Base-by-base conservation (phyloP, 2,888 invertebrate species). In the Fragum whitleyi region DNA sequence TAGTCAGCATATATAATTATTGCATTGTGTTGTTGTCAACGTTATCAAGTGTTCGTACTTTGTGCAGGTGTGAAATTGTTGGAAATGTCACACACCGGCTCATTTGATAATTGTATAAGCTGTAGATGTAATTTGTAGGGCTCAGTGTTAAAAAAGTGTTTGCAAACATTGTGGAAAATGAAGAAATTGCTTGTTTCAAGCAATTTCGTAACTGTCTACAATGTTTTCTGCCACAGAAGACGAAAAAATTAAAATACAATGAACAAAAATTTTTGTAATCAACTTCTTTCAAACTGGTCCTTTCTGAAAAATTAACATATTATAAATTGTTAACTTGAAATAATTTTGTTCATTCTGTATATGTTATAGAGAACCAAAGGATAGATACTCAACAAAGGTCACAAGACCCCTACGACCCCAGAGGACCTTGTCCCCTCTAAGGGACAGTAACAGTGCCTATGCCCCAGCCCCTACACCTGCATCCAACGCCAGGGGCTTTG, bases 391-490 rank as follows among this genome's bases (percentile, higher is more conserved):
- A 2, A 87, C 89, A 14, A 91, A 91, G 72, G 79, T 90, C 29
- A 89, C 86, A 55, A 87, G 90, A 0, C 89, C 90, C 19, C 81
- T 87, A 51, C 87, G 86, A 26, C 86, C 87, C 2, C 82, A 85
- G 36, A 69, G 87, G 69, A 76, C 74, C 42, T 53, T 84, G 14
- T 88, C 90, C 1, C 88, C 90, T 0, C 55, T 82, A 9, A 61
- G 87, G 42, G 90, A 89, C n/a, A 79, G 77, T 9, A 79, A 69
- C 29, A 88, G 89, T 68, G 83, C 90, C 26, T 86, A 87, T 67
- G 89, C 89, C 5, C 90, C 91, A 0, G 91, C 90, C 19, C 90
- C 90, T 1, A 92, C 91, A 2, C 90, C 91, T 0, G 88, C 88
- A 6, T 89, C 90, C 21, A 89, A 89, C 68, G 80, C 87, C 29